A percentile compares a stretch with the other conserved stretches of the same genome.
phyloP scores from a whole-genome alignment of 2,797 vertebrate species.

The Fringilla coelebs region DNA sequence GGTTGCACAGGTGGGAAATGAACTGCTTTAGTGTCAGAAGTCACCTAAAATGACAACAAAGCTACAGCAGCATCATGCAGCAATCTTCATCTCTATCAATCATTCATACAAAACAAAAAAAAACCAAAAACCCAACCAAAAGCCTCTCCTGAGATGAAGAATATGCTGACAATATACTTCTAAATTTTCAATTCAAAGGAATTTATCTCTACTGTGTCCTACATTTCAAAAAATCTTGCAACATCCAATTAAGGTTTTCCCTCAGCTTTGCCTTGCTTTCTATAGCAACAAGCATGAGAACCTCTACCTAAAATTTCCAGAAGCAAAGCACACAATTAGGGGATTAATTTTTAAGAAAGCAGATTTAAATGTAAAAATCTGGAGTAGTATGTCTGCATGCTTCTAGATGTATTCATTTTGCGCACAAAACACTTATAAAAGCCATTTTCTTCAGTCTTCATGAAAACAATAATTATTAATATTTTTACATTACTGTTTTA shows the following conservation, averaged over 20 bases:
- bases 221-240: background rate
- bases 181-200: background rate
- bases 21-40: background rate
- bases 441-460: background rate
- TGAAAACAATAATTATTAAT: background rate
- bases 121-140: background rate
- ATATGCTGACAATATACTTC: background rate
- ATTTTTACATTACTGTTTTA: background rate
- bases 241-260: background rate
- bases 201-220: background rate
- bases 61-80: background rate
- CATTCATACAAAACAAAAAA: background rate
- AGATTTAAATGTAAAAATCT: background rate
- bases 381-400: background rate
- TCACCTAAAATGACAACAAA: background rate
- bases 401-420: background rate
- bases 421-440: background rate
- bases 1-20: background rate
- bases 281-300: background rate
- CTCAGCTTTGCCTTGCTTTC: background rate
- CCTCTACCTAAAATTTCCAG: background rate
- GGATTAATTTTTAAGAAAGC: background rate
- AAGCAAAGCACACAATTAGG: background rate
- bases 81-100: background rate
- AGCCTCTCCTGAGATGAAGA: background rate